Conservation (phyloP, 2,797 vertebrate genomes). For the Lates japonicus region DNA sequence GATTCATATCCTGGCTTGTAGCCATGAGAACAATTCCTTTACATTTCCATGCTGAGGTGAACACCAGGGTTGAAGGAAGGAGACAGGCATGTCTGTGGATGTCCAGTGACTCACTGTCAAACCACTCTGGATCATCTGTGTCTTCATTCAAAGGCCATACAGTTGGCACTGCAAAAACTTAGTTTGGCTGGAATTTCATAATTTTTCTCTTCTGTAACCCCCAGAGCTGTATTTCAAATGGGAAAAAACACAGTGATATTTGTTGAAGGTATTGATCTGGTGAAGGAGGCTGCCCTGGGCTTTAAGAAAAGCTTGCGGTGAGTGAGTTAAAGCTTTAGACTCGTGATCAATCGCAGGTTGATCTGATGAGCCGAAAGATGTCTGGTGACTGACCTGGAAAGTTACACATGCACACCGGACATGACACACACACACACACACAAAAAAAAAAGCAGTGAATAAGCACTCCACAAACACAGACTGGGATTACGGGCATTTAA, state of each 20-base stretch:
- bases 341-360: slow-evolving; percentile 70
- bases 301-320: slow-evolving; percentile 40
- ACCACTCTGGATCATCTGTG: slow-evolving; percentile 69
- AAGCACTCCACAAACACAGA: slow-evolving; percentile 63
- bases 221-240: slow-evolving; percentile 21
- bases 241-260: not conserved
- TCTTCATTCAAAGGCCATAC: slow-evolving; percentile 67
- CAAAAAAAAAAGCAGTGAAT: slow-evolving; percentile 37
- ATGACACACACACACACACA: slow-evolving; percentile 15
- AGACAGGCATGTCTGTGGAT: slow-evolving; percentile 75
- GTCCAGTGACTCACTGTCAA: slow-evolving; percentile 72
- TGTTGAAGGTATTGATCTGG: slow-evolving; percentile 40
- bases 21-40: slow-evolving; percentile 68
- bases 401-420: slow-evolving; percentile 40
- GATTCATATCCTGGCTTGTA: slow-evolving; percentile 75
- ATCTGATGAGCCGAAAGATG: slow-evolving; percentile 76
- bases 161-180: slow-evolving; percentile 12
- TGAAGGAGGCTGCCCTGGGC: slow-evolving; percentile 17
- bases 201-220: slow-evolving; percentile 39
- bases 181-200: slow-evolving; percentile 15
- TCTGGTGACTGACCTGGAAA: slow-evolving; percentile 64
- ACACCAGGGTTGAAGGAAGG: slow-evolving; percentile 63
- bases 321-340: slow-evolving; percentile 54
- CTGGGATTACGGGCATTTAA: slow-evolving; percentile 87
- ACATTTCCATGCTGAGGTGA: slow-evolving; percentile 77